Conservation (phyloP, 2,888 invertebrate genomes). For the Drosophila meridiana region DNA sequence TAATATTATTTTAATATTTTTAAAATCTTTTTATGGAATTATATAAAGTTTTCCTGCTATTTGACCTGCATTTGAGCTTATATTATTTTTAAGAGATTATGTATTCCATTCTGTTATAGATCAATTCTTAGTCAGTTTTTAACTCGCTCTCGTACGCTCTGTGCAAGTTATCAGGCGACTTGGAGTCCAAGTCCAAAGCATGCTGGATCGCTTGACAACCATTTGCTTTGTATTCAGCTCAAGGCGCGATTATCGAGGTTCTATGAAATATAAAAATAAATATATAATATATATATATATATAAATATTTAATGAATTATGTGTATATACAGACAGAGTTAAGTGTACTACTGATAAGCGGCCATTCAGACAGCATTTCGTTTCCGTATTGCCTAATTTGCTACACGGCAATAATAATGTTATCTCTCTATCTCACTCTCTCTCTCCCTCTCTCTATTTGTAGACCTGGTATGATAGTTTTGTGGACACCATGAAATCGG, state of each 20-base stretch:
- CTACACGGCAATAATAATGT: conserved; percentile 4
- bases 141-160: conserved; percentile 31
- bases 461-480: conserved; percentile 91
- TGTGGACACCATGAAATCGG: conserved; percentile 88
- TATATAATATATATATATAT: conserved; percentile 7
- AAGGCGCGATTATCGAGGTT: conserved; percentile 47
- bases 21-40: neutral
- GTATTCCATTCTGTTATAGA: neutral
- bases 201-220: conserved; percentile 43
- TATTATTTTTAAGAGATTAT: neutral
- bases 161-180: conserved; percentile 39
- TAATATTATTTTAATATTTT: neutral
- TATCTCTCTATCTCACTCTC: neutral
- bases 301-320: neutral
- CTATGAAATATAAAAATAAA: conserved; percentile 25
- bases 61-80: conserved; percentile 2
- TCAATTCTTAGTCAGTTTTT: conserved; percentile 5
- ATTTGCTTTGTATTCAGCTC: conserved; percentile 33
- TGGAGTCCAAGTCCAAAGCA: conserved; percentile 49
- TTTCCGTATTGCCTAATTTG: conserved; percentile 52
- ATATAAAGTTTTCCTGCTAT: neutral
- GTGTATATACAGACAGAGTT: conserved; percentile 6
- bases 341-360: conserved; percentile 52
- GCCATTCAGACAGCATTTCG: conserved; percentile 26
- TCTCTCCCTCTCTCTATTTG: conserved; percentile 4